Conservation (phyloP, 1,140 invertebrate genomes). For the Carposina sasakii region DNA sequence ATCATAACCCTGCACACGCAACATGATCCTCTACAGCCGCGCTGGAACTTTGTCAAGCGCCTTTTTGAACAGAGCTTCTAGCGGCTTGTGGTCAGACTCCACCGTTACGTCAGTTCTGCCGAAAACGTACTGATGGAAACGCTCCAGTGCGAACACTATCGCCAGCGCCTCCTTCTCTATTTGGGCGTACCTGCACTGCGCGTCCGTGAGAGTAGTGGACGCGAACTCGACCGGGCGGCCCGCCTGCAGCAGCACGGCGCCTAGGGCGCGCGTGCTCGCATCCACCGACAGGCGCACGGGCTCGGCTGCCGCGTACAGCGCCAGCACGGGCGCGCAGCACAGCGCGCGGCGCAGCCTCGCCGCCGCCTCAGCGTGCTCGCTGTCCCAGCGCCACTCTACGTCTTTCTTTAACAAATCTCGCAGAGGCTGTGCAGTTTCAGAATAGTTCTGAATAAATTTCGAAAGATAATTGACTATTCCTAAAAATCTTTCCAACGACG, state of each 20-base stretch:
- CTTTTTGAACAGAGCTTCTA: slow-evolving; percentile 18
- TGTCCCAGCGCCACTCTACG: slow-evolving; percentile 35
- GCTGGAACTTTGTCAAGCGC: slow-evolving; percentile 9
- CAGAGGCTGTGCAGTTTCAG: slow-evolving; percentile 33
- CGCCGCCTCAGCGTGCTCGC: slow-evolving; percentile 36
- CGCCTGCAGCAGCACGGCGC: slow-evolving; percentile 30
- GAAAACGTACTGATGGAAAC: slow-evolving; percentile 25
- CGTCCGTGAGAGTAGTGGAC: slow-evolving; percentile 36
- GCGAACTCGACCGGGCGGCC: slow-evolving; percentile 30
- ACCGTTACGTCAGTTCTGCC: slow-evolving; percentile 24
- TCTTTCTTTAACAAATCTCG: slow-evolving; percentile 39
- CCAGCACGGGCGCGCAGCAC: slow-evolving; percentile 22
- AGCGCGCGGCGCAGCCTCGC: slow-evolving; percentile 39
- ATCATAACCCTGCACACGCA: slow-evolving; percentile 1
- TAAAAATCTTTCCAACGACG: slow-evolving; percentile 38
- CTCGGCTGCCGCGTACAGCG: slow-evolving; percentile 3
- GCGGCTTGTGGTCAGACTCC: slow-evolving; percentile 43
- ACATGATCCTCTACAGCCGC: neutral
- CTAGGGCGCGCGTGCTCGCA: slow-evolving; percentile 23
- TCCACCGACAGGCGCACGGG: slow-evolving; percentile 21
- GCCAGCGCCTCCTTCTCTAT: slow-evolving; percentile 46
- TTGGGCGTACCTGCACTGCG: slow-evolving; percentile 50
- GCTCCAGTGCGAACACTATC: slow-evolving; percentile 33
- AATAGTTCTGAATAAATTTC: slow-evolving; percentile 48
- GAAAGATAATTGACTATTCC: slow-evolving; percentile 49